A percentile compares a stretch with the other conserved stretches of the same genome.
Conservation (phyloP, 1,140 invertebrate genomes). For the Ptiloglossa arizonensis region DNA sequence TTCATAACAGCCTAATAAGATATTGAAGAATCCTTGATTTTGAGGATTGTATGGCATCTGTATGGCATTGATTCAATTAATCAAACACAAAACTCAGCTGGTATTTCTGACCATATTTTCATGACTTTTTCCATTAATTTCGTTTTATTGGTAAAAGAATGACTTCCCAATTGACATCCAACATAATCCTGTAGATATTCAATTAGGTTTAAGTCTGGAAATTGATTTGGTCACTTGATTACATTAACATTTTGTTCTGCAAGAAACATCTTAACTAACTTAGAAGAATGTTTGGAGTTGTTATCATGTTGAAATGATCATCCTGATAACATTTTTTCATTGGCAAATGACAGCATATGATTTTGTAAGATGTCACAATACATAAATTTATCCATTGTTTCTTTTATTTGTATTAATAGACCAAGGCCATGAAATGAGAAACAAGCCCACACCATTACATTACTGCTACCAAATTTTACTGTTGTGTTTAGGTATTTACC, state of each 20-base stretch:
- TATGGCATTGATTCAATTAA: neutral
- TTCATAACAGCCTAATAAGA: neutral
- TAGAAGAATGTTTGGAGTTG: neutral
- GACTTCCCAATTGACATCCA: neutral
- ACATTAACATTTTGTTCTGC: neutral
- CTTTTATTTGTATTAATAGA: constrained; percentile 24
- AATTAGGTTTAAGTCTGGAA: neutral
- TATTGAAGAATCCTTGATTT: neutral
- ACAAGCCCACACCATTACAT: neutral
- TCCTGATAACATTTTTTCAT: neutral
- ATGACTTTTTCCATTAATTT: neutral
- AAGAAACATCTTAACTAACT: neutral
- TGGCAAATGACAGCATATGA: constrained; percentile 23
- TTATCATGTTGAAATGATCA: constrained; percentile 7
- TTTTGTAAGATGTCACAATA: constrained; percentile 4
- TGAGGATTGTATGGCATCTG: neutral
- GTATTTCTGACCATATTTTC: neutral
- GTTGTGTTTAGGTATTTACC: too few relatives aligned
- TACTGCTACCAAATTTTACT: constrained; percentile 6
- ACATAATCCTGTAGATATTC: neutral
- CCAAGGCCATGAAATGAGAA: neutral
- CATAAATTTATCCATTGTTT: constrained; percentile 15
- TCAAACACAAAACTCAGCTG: neutral
- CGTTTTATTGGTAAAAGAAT: neutral
- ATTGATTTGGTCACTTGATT: neutral